phyloP scores from a whole-genome alignment of 2,797 vertebrate species.

The Helarctos malayanus region DNA sequence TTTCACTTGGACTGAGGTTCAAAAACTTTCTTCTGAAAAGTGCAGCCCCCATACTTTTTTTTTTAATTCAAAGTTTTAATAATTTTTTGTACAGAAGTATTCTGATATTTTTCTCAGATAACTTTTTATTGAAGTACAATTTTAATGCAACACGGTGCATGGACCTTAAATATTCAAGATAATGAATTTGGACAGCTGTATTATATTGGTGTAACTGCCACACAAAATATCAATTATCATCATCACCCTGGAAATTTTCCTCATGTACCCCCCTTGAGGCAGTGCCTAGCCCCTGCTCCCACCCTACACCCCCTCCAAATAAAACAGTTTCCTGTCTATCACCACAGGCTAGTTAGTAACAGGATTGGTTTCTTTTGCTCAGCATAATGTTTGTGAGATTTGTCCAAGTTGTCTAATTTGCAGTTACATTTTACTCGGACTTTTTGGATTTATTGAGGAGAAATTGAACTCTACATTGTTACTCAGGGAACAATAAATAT shows the following conservation, averaged over 20 bases:
- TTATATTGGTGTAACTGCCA: neutral
- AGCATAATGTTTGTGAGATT: neutral
- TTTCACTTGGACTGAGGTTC: neutral
- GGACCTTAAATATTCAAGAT: neutral
- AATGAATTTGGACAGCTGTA: neutral
- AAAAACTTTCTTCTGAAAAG: neutral
- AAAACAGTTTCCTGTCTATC: neutral
- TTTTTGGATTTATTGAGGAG: neutral
- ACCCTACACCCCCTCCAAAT: neutral
- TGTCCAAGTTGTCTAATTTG: neutral
- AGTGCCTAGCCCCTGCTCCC: neutral
- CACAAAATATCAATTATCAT: neutral
- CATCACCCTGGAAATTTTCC: neutral
- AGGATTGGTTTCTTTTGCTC: neutral
- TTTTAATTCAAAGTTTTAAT: conserved; percentile 4
- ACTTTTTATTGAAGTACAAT: neutral
- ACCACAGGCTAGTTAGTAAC: neutral
- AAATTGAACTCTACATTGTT: neutral
- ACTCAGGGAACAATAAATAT: conserved; percentile 54
- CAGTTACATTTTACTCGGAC: neutral
- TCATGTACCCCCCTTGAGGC: neutral
- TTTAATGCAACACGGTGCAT: neutral
- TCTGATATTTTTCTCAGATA: neutral
- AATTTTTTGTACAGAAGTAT: neutral
- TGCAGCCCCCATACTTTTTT: neutral